phyloP scores from a whole-genome alignment of 2,113 vertebrate species.

The Ceyx melanurus region DNA sequence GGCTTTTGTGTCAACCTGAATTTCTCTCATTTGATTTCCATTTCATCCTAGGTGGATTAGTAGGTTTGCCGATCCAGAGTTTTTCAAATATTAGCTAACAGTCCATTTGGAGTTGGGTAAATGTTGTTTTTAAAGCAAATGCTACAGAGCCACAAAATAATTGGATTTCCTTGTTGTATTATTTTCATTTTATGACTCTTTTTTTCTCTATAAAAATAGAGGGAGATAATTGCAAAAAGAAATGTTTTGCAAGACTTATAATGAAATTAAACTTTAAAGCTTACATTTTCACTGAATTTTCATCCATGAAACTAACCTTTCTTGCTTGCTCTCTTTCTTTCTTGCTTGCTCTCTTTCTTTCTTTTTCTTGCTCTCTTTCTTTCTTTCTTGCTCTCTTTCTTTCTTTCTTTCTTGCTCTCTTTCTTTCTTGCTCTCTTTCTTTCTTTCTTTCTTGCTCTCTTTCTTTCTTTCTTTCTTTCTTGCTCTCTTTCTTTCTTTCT shows the following conservation, averaged over 20 bases:
- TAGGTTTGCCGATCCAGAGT: constrained; percentile 40
- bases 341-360: too few species aligned
- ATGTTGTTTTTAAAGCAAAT: constrained; percentile 53
- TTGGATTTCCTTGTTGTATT: constrained; percentile 1
- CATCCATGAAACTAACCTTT: accelerated
- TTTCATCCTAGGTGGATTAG: constrained; percentile 18
- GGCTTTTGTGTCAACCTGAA: constrained; percentile 30
- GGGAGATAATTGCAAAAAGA: not conserved
- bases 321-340: not conserved
- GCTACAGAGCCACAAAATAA: constrained; percentile 26
- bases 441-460: too few species aligned
- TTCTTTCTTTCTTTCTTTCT: too few species aligned
- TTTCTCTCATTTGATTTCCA: constrained; percentile 54
- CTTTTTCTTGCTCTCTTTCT: too few species aligned
- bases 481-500: too few species aligned
- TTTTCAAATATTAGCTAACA: constrained; percentile 58
- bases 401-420: too few species aligned
- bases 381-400: too few species aligned
- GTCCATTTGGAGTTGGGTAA: constrained; percentile 48
- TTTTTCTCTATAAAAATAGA: not conserved
- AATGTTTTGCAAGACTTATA: not conserved
- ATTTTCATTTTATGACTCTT: not conserved
- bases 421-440: too few species aligned
- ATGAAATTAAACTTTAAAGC: not conserved
- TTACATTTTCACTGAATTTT: not conserved